phyloP scores from a whole-genome alignment of 2,113 vertebrate species.

The Vidua macroura region DNA sequence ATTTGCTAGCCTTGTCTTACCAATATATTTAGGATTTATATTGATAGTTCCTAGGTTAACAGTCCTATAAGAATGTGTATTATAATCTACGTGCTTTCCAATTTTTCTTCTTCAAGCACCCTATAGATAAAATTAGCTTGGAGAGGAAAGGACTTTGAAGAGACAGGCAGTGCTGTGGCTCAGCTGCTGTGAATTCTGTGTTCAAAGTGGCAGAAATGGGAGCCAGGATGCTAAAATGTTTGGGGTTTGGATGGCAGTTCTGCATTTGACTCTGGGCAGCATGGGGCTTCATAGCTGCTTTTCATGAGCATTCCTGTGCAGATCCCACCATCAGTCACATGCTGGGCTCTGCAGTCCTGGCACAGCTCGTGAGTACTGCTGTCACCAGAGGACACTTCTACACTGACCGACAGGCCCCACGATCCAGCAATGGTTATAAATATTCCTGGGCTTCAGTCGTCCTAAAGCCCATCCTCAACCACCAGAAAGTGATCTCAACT shows the following conservation, averaged over 20 bases:
- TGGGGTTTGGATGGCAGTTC: neutral
- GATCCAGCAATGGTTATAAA: slow-evolving; percentile 21
- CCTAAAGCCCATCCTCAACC: slow-evolving; percentile 21
- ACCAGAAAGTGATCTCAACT: slow-evolving; percentile 50
- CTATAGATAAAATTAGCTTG: neutral
- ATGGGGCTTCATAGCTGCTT: neutral
- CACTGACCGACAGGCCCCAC: neutral
- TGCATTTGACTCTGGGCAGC: neutral
- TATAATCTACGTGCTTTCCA: neutral
- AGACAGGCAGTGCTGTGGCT: neutral
- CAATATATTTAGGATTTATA: neutral
- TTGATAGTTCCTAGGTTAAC: neutral
- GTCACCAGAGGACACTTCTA: slow-evolving; percentile 7
- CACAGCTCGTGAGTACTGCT: neutral
- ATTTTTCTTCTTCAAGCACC: rapidly evolving
- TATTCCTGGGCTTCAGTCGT: slow-evolving; percentile 3
- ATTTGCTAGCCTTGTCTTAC: neutral
- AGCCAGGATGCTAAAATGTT: neutral
- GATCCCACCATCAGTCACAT: slow-evolving; percentile 23
- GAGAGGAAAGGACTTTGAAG: neutral
- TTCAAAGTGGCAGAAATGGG: neutral
- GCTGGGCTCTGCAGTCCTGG: slow-evolving; percentile 3
- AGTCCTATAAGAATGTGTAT: neutral
- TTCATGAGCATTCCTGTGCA: neutral
- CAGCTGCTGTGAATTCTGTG: neutral